phyloP scores from a whole-genome alignment of 2,113 vertebrate species.

The Hypanus sabinus region DNA sequence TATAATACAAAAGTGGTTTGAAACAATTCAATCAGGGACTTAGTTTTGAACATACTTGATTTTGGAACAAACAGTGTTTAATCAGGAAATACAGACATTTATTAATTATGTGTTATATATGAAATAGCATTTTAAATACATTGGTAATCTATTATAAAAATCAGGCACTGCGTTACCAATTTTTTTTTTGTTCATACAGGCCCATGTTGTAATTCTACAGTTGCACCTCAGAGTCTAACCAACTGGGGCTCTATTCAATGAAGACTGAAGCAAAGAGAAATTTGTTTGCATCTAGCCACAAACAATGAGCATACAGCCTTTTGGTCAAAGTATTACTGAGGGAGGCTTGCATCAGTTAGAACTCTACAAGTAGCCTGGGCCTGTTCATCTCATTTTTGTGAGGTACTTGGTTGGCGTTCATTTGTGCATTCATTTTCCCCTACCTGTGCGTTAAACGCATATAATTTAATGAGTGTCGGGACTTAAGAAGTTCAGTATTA shows the following conservation, averaged over 20 bases:
- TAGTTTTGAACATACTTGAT: neutral
- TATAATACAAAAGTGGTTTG: neutral
- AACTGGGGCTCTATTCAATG: neutral
- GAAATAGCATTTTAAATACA: neutral
- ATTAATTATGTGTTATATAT: neutral
- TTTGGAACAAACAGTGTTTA: neutral
- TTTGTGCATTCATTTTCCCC: no score
- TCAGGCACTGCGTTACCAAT: neutral
- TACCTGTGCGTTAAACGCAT: no score
- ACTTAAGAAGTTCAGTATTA: no score
- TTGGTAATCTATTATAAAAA: neutral
- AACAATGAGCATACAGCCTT: no score
- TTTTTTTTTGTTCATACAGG: neutral
- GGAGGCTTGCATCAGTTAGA: no score
- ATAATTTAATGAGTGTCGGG: no score
- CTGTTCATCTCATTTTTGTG: no score
- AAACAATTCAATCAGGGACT: neutral
- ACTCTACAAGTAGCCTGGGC: no score
- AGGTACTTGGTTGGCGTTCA: no score
- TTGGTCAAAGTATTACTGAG: no score
- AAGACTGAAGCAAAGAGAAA: neutral
- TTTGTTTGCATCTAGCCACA: neutral
- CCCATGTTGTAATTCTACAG: neutral
- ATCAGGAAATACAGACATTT: neutral
- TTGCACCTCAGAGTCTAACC: neutral